Evolutionary conservation across 2,888 invertebrate genomes (phyloP), one percentile per base, ranked within the genome.

Genomic region (Stenotaenia linearis): DNA sequence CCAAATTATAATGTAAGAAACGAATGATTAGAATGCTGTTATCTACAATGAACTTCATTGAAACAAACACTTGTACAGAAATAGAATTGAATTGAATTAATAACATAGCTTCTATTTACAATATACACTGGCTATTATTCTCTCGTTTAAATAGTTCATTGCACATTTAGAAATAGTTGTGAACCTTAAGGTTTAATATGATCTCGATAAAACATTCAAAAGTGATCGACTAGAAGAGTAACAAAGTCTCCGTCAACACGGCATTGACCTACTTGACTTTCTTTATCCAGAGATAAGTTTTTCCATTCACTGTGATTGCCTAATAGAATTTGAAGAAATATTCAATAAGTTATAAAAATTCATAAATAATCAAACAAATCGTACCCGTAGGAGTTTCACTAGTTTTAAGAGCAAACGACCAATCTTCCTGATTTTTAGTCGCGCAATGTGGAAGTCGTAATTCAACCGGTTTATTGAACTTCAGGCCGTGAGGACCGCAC

Each of bases 401-500:
- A 4, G 84, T 84, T 81, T 86, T 87, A 40, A 89, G 85, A 15
- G 89, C 88, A 82, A 89, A 88, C 15, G 88, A 87, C 88, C 88
- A 88, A 80, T 86, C 87, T 78, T 87, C 86, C 5, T 88, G 86
- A 82, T 87, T 86, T 77, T 87, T 85, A 1, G 86, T 81, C 79
- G 88, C 88, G 81, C 87, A 87, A 83, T 89, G 96, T 82, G 97
- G 97, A 85, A 97, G 92, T 83, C 94, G 91, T 79, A 97, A 90
- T 84, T 97, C 95, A 84, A 97, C 95, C 78, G 97, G 96, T 85
- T 92, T 90, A 81, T 91, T 88, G 88, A 97, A 97, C 86, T 93
- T 92, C 83, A 96, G 90, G 82, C 97, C 90, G 88, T 95, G 95
- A 28, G 97, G 97, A 81, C 97, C 97, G 88, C 97, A 97, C 94